Percentiles rank a stretch among this genome's conserved stretches.
phyloP scores from a whole-genome alignment of 2,888 invertebrate species.

The Drosophila hamatofila region DNA sequence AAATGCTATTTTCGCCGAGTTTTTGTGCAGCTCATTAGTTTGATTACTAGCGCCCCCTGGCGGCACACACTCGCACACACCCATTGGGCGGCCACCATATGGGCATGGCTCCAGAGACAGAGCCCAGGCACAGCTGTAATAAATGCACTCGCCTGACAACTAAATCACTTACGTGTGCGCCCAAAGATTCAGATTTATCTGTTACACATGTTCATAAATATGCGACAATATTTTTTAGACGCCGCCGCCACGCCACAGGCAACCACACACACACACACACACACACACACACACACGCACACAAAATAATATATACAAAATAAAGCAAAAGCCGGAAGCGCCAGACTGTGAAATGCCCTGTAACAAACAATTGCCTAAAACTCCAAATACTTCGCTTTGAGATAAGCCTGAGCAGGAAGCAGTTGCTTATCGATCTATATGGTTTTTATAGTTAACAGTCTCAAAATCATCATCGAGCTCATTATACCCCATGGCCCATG shows the following conservation, averaged over 20 bases:
- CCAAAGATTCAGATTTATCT: slow-evolving; percentile 73
- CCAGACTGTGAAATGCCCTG: neutral
- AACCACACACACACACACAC: no score
- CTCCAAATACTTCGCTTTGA: no score
- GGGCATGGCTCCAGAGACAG: slow-evolving; percentile 32
- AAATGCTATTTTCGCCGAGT: slow-evolving; percentile 83
- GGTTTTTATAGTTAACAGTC: no score
- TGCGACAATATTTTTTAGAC: slow-evolving; percentile 78
- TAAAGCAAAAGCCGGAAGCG: neutral
- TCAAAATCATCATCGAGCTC: neutral
- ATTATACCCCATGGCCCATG: neutral
- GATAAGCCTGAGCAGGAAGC: neutral
- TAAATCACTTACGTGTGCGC: slow-evolving; percentile 78
- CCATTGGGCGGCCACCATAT: neutral
- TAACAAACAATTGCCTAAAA: neutral
- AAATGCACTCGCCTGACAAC: slow-evolving; percentile 81
- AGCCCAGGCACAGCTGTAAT: slow-evolving; percentile 65
- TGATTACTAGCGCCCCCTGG: slow-evolving; percentile 75
- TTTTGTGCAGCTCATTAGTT: slow-evolving; percentile 70
- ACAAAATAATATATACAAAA: slow-evolving; percentile 5
- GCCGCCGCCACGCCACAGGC: slow-evolving; percentile 34
- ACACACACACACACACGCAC: no score
- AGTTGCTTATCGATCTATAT: neutral
- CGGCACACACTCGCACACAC: slow-evolving; percentile 21
- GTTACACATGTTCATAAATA: slow-evolving; percentile 81